Conservation (phyloP, 2,888 invertebrate genomes). For the Galeruca laticollis region DNA sequence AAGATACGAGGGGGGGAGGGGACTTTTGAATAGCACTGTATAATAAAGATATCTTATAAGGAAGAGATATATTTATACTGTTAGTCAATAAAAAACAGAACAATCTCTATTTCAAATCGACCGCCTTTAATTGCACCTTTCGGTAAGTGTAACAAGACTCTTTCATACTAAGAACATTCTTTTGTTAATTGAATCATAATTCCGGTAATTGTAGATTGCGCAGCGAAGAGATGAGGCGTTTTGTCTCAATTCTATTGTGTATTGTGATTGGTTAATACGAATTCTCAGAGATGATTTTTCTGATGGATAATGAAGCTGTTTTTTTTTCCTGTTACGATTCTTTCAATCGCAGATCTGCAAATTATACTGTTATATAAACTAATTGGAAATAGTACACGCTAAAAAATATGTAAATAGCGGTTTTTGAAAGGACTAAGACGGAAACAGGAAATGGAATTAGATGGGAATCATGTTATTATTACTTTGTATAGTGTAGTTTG, state of each 20-base stretch:
- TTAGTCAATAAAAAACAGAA: background rate
- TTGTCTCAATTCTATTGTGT: conserved; percentile 6
- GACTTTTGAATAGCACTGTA: too few relatives aligned
- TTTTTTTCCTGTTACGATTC: too few relatives aligned
- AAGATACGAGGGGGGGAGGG: too few relatives aligned
- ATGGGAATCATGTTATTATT: too few relatives aligned
- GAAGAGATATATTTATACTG: background rate
- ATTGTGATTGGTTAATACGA: conserved; percentile 6
- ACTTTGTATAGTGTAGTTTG: too few relatives aligned
- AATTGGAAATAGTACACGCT: background rate
- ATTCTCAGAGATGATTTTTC: background rate
- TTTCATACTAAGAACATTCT: conserved; percentile 3
- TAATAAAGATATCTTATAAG: conserved; percentile 1
- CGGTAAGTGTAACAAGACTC: background rate
- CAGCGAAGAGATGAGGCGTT: background rate
- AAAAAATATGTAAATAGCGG: too few relatives aligned
- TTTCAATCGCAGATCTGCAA: background rate
- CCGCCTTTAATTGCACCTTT: background rate
- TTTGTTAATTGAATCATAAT: conserved; percentile 15
- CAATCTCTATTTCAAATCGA: conserved; percentile 4
- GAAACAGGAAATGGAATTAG: too few relatives aligned
- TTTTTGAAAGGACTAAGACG: too few relatives aligned
- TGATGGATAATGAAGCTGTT: too few relatives aligned
- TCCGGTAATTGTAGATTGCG: conserved; percentile 2
- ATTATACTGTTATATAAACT: background rate